Base-by-base conservation (phyloP, 2,888 invertebrate genomes). In the Campoplex capitator region DNA sequence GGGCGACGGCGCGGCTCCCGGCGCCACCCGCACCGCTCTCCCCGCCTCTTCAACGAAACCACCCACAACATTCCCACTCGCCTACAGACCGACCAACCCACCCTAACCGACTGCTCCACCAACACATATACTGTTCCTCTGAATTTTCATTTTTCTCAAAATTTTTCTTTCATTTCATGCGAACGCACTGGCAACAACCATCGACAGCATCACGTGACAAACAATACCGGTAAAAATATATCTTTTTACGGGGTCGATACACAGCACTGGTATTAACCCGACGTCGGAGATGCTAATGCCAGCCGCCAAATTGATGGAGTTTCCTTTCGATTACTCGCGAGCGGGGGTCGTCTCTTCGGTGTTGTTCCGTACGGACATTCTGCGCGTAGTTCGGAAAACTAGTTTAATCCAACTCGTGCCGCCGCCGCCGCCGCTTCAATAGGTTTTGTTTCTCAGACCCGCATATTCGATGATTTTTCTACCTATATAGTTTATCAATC, bases 1-100 rank as follows among this genome's bases (percentile, higher is more conserved):
- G 94, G 92, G 94, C 94, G 93, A 93, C 94, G 93, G 94, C 93
- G 93, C 94, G 93, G 93, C 92, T 92, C 89, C 92, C 93, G 93
- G 94, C 93, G 93, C 93, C 94, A 92, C 92, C 91, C 92, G 82
- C 83, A 85, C 89, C 90, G 83, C 88, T 89, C 88, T 76, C 86
- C 85, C 87, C 88, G 71, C 88, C 85, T 83, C 78, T 89, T 82
- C 48, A 79, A 86, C 83, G 58, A 90, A 90, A 90, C 85, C 85
- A 81, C 81, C 78, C 81, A 74, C 84, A 78, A 75, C 65, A 84
- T 85, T 88, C 87, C 78, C 83, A 75, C 82, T 81, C 80, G 85
- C 88, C 89, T 87, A 80, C 87, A 78, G 79, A 71, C 76, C 81
- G 45, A 56, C 74, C 68, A 85, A 74, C 74, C 48, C 18, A 68